Conservation (phyloP, 92 coral and sea anemone species). For the Blastomussa wellsi region DNA sequence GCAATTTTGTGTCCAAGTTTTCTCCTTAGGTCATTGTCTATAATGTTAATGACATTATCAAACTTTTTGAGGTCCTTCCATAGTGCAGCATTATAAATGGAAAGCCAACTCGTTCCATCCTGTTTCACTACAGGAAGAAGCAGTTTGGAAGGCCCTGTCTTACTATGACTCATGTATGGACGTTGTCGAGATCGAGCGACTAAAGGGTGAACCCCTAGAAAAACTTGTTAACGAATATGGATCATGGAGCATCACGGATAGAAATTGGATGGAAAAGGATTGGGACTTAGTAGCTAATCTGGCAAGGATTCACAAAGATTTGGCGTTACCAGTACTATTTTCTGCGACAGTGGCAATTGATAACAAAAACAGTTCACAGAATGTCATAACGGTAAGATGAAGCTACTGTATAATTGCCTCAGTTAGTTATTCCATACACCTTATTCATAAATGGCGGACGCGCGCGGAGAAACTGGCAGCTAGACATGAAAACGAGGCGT, state of each 20-base stretch:
- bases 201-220: constrained; percentile 60
- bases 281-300: constrained; percentile 75
- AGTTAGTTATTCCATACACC: background rate
- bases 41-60: too few relatives aligned
- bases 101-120: background rate
- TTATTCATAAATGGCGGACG: too few relatives aligned
- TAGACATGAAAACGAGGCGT: too few relatives aligned
- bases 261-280: constrained; percentile 61
- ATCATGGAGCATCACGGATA: constrained; percentile 81
- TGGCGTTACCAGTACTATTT: constrained; percentile 60
- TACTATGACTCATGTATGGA: constrained; percentile 88
- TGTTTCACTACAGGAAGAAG: constrained; percentile 66
- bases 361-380: constrained; percentile 64
- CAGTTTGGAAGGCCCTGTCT: constrained; percentile 80
- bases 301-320: constrained; percentile 63
- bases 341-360: constrained; percentile 51
- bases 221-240: constrained; percentile 70
- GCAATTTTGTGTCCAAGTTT: too few relatives aligned
- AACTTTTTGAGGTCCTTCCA: too few relatives aligned
- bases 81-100: background rate
- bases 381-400: constrained; percentile 65
- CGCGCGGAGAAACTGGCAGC: too few relatives aligned
- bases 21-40: too few relatives aligned
- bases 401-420: background rate
- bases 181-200: constrained; percentile 62